Base-by-base conservation (phyloP, 2,797 vertebrate genomes). In the Tangara arthus region DNA sequence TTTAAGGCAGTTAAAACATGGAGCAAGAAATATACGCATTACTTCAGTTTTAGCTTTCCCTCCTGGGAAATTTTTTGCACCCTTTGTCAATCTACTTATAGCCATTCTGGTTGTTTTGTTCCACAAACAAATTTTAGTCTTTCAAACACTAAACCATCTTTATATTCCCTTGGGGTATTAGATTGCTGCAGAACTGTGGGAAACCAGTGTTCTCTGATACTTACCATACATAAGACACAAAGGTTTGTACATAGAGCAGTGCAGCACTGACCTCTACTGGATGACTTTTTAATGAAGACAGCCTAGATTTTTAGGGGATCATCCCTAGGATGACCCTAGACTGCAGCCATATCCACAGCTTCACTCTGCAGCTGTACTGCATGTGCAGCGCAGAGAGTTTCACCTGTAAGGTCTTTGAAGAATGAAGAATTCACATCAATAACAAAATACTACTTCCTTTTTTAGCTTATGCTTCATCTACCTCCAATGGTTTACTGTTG, bases 221-320 rank as follows among this genome's bases (percentile, higher is more conserved):
- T 46, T 35, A 32, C 0, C 34, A 39, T 2, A 19, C 4, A 9
- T 22, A 50, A 41, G n/a, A 63, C 46, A 55, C 34, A 59, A 44
- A 73, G 1, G 22, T 53, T 50, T 57, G 35, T 12, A 35, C 9
- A 32, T 12, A 18, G 3, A 75, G 72, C 47, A 69, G 82, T 27
- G 32, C 89, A 88, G 55, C 61, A 89, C 89, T 95, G 96, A 94
- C 96, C 92, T 91, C 94, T 95, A 17, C 76, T 91, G 96, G 96
- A 71, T 20, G 50, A 60, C 15, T 68, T 57, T 61, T 52, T 59
- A 70, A 34, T 57, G 28, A 69, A 37, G 30, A 71, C 26, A 82
- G 52, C 8, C 37, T 24, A 42, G 39, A 47, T 9, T 61, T 50
- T n/a, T 41, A 12, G 10, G 12, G 5, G 16, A 19, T 42, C 41